A percentile compares a stretch with the other conserved stretches of the same genome.
Conservation (phyloP, 1,140 invertebrate species). For the Solenopsis fugax region DNA sequence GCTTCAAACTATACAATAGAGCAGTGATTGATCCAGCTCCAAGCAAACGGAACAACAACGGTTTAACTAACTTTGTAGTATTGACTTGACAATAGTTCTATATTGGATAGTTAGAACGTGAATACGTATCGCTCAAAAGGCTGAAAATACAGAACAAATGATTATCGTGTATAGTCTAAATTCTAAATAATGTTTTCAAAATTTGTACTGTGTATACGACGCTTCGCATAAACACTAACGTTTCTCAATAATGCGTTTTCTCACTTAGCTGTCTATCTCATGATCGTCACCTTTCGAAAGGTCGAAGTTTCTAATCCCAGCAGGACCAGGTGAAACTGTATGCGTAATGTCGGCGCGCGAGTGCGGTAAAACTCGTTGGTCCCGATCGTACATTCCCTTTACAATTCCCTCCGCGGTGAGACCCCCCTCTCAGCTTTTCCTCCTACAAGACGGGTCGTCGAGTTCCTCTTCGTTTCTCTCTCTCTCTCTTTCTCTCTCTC, state of each 20-base stretch:
- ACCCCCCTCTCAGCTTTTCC: conserved; percentile 3
- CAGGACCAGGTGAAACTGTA: conserved; percentile 64
- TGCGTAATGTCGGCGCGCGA: conserved; percentile 73
- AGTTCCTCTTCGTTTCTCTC: conserved; percentile 9
- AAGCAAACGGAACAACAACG: background rate
- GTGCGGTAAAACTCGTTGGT: conserved; percentile 56
- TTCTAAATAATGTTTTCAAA: background rate
- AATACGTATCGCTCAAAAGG: background rate
- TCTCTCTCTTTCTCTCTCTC: background rate
- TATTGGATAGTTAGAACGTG: background rate
- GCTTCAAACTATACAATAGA: conserved; percentile 4
- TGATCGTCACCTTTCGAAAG: conserved; percentile 48
- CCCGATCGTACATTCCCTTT: conserved; percentile 76
- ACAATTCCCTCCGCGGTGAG: conserved; percentile 58
- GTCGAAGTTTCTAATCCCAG: conserved; percentile 75
- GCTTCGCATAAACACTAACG: conserved; percentile 8
- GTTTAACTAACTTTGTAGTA: conserved; percentile 11
- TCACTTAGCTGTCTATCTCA: conserved; percentile 53
- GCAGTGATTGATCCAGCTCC: conserved; percentile 34
- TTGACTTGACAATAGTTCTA: conserved; percentile 2
- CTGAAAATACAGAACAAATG: background rate
- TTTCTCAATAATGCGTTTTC: conserved; percentile 49
- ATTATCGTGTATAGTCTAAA: background rate
- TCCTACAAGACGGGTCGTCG: conserved; percentile 18
- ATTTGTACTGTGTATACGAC: background rate